Base-by-base conservation (phyloP, 2,888 invertebrate species). In the Drosophila kanekoi region DNA sequence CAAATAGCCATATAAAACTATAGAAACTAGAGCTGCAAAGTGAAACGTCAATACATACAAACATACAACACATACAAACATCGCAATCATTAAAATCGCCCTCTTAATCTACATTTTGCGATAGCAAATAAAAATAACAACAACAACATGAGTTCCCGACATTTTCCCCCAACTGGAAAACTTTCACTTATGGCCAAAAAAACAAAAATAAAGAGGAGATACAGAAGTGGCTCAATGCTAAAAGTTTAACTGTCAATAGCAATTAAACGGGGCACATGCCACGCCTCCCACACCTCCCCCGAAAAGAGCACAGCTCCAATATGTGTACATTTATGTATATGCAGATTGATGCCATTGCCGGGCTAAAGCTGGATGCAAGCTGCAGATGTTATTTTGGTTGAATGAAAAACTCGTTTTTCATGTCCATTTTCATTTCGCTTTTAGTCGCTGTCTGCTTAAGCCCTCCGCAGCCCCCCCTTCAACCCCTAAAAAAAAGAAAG, bases 271-370 rank as follows among this genome's bases (percentile, higher is more conserved):
- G 40, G 44, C 37, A 13, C 35, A 33, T 38, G 72, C 54, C 76
- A 75, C 72, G 56, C 72, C 61, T 8, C 23, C 23, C 23, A 23
- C 20, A 20, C 5, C 20, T 20, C 64, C 47, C 28, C 13, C 33
- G 14, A 35, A 10, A 44, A 18, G 23, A 23, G 4, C 23, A 23
- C 0, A 23, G 23, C 28, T 28, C 35, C 13, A 2, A 28, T 1
- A 47, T 20, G 16, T 49, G 38, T 43, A 8, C 8, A 28, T 48
- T 28, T 28, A 28, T 28, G 28, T 37, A 48, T 51, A 52, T 74
- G 74, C 52, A 69, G 70, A 75, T 75, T 72, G 66, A 66, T 70
- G 76, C 53, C 76, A 60, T 16, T 74, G 75, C 62, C 69, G 53
- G 54, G 43, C 53, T 44, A 43, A 37, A 51, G 41, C 51, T 44